Evolutionary conservation across 2,888 invertebrate species (phyloP).

Genomic region (Orthosia incerta): DNA sequence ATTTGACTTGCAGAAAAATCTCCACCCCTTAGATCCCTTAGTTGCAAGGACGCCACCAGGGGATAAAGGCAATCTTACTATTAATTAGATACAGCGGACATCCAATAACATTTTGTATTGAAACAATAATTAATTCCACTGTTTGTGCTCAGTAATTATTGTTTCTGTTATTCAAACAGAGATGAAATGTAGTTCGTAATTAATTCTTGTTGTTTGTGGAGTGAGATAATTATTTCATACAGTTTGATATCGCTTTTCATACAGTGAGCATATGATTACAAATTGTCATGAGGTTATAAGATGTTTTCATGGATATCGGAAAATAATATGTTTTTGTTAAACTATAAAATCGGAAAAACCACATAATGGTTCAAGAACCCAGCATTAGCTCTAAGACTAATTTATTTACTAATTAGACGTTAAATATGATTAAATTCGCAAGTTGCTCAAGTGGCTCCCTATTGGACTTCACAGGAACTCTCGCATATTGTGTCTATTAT

Average conservation of each 20-base stretch:
- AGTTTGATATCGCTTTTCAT: not conserved
- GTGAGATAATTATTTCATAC: conserved; percentile 4
- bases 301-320: no score
- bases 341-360: no score
- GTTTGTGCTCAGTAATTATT: conserved; percentile 54
- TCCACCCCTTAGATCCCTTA: conserved; percentile 27
- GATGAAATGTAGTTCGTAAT: conserved; percentile 51
- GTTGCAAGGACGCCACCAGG: conserved; percentile 38
- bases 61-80: conserved; percentile 56
- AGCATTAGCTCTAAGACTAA: no score
- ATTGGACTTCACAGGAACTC: no score
- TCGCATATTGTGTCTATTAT: no score
- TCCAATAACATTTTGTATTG: conserved; percentile 53
- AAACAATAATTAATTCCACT: conserved; percentile 52
- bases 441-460: no score
- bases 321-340: no score
- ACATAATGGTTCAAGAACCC: no score
- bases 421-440: no score
- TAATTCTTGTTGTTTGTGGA: conserved; percentile 32
- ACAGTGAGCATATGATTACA: not conserved
- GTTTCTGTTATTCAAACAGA: conserved; percentile 54
- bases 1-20: conserved; percentile 62
- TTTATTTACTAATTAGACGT: no score
- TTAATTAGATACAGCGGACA: conserved; percentile 60
- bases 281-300: no score